phyloP scores from a whole-genome alignment of 1,140 invertebrate genomes.

The Pseudachorutes palmiensis region DNA sequence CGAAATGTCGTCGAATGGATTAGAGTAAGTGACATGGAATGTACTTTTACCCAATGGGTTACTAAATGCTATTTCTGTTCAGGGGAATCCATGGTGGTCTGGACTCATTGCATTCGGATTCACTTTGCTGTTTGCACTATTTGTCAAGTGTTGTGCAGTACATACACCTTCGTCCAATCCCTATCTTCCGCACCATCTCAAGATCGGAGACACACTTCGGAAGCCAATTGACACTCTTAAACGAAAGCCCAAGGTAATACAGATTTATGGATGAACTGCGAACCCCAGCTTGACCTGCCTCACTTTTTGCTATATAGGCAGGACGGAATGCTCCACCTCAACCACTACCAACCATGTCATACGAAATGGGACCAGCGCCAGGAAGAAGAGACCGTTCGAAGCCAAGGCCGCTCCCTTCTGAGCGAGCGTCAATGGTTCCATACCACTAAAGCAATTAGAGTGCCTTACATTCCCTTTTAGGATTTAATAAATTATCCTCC shows the following conservation, averaged over 20 bases:
- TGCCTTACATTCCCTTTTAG: too few species aligned
- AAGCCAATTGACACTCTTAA: conserved; percentile 79
- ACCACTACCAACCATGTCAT: background rate
- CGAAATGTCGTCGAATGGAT: conserved; percentile 77
- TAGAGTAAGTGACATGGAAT: conserved; percentile 45
- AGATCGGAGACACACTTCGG: conserved; percentile 75
- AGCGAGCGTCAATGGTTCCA: background rate
- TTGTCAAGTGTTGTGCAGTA: conserved; percentile 98
- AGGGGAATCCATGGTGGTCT: conserved; percentile 96
- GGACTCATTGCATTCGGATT: conserved; percentile 81
- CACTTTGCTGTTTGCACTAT: conserved; percentile 92
- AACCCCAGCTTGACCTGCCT: too few species aligned
- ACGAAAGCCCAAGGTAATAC: conserved; percentile 44
- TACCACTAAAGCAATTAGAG: background rate
- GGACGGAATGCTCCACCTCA: background rate
- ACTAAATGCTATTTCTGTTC: conserved; percentile 26
- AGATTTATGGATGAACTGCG: too few species aligned
- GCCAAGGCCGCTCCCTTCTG: background rate
- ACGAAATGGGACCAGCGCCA: background rate
- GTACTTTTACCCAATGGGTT: background rate
- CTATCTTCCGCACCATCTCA: conserved; percentile 73
- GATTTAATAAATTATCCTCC: too few species aligned
- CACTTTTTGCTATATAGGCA: too few species aligned
- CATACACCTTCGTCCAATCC: conserved; percentile 97
- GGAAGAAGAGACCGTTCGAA: background rate